These are phyloP conservation scores for Paracanthobrama guichenoti DNA, from an alignment of 2,113 vertebrate species.

Conservation along the genomic window DNA sequence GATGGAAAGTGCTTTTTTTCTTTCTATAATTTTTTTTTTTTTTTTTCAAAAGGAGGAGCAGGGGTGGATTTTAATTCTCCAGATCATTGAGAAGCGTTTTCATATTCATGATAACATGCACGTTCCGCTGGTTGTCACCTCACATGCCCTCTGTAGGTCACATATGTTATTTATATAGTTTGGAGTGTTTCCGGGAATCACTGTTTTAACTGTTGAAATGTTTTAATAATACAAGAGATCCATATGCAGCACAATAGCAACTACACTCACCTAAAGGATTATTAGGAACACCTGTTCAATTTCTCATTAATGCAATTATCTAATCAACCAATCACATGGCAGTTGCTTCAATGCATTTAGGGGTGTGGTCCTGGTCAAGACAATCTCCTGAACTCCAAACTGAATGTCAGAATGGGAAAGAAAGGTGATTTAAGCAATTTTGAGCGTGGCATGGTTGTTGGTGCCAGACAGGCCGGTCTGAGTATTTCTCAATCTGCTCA, in stretches of 20 bases:
- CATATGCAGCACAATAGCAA: neutral
- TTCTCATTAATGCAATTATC: too few relatives aligned
- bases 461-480: too few relatives aligned
- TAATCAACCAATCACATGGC: too few relatives aligned
- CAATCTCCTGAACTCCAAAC: too few relatives aligned
- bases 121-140: slow-evolving; percentile 6
- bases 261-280: too few relatives aligned
- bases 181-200: neutral
- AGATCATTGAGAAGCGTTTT: slow-evolving; percentile 31
- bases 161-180: neutral
- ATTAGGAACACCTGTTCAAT: too few relatives aligned
- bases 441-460: too few relatives aligned
- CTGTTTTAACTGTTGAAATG: neutral
- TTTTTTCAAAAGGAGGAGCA: slow-evolving; percentile 63
- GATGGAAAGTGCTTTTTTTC: slow-evolving; percentile 71
- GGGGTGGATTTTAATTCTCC: slow-evolving; percentile 57
- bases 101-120: neutral
- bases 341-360: too few relatives aligned
- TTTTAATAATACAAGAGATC: neutral
- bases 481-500: too few relatives aligned
- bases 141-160: slow-evolving; percentile 25
- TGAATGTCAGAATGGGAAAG: too few relatives aligned
- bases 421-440: too few relatives aligned
- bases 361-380: too few relatives aligned
- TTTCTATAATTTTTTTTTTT: neutral